phyloP scores from a whole-genome alignment of 2,797 vertebrate species.

The Labroides dimidiatus region DNA sequence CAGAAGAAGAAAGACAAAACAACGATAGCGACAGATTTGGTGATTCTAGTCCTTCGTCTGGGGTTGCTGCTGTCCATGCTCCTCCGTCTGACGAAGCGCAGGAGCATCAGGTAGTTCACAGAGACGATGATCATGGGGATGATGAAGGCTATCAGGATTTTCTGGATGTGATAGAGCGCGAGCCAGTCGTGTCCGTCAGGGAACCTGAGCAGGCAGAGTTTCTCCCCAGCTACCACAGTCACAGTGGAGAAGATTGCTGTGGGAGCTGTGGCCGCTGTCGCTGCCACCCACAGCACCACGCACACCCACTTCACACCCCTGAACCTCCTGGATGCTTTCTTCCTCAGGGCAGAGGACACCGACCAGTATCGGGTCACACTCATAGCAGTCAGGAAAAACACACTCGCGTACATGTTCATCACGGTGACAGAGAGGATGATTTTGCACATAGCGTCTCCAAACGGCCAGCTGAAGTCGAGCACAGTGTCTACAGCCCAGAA shows the following conservation, averaged over 20 bases:
- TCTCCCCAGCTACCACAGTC: conserved; percentile 83
- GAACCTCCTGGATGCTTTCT: conserved; percentile 43
- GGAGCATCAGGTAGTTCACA: conserved; percentile 81
- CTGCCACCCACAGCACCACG: conserved; percentile 82
- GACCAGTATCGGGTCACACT: conserved; percentile 86
- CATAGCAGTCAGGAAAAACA: conserved; percentile 89
- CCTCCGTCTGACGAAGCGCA: conserved; percentile 78
- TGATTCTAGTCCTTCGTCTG: conserved; percentile 79
- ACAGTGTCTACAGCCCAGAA: conserved; percentile 89
- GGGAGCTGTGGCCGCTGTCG: conserved; percentile 82
- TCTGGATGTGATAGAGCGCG: conserved; percentile 87
- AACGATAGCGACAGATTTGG: conserved; percentile 83
- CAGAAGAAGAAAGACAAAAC: conserved; percentile 84
- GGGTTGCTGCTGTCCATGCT: conserved; percentile 75
- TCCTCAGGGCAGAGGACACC: conserved; percentile 79
- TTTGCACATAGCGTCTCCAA: conserved; percentile 87
- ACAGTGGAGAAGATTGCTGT: conserved; percentile 83
- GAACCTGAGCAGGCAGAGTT: conserved; percentile 85
- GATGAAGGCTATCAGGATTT: conserved; percentile 86
- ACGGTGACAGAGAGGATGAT: conserved; percentile 86
- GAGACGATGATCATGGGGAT: conserved; percentile 83
- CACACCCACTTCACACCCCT: conserved; percentile 80
- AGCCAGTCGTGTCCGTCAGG: conserved; percentile 86
- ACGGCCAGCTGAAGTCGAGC: conserved; percentile 89
- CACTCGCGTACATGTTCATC: conserved; percentile 90